phyloP scores from a whole-genome alignment of 2,113 vertebrate species.

The Neolamprologus devosi region DNA sequence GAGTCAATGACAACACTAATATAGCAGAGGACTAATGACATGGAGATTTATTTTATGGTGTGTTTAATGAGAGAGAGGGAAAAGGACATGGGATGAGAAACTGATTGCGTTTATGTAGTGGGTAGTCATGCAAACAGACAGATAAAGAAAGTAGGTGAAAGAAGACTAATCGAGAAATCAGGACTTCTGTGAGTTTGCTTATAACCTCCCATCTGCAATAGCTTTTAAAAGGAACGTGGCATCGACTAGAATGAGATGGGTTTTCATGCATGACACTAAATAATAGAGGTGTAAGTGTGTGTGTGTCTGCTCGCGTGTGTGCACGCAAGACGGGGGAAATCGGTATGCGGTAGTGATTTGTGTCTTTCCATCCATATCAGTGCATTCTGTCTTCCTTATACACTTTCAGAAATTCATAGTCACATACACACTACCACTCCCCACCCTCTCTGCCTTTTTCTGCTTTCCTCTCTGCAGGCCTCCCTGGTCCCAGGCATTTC shows the following conservation, averaged over 20 bases:
- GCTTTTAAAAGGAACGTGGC: conserved; percentile 17
- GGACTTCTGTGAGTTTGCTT: conserved; percentile 23
- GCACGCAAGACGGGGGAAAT: conserved; percentile 17
- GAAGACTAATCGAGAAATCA: conserved; percentile 36
- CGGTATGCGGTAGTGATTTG: conserved; percentile 55
- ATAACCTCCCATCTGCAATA: conserved; percentile 13
- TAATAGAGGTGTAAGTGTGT: conserved; percentile 21
- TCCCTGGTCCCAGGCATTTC: conserved; percentile 50
- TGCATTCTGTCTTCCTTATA: conserved; percentile 48
- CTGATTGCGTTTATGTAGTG: conserved; percentile 23
- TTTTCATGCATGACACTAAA: conserved; percentile 55
- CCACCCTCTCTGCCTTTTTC: neutral
- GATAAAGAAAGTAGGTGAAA: neutral
- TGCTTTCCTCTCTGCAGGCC: conserved; percentile 34
- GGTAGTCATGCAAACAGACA: conserved; percentile 6
- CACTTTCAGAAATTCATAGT: conserved; percentile 56
- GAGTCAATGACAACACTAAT: conserved; percentile 12
- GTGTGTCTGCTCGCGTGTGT: neutral
- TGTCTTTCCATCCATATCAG: conserved; percentile 55
- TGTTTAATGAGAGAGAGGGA: conserved; percentile 39
- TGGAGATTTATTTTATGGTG: conserved; percentile 42
- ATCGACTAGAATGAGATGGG: conserved; percentile 27
- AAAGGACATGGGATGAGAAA: neutral
- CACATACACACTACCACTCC: conserved; percentile 10
- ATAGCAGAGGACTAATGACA: conserved; percentile 29